Conservation (phyloP, 2,113 vertebrate genomes). For the Lota lota region DNA sequence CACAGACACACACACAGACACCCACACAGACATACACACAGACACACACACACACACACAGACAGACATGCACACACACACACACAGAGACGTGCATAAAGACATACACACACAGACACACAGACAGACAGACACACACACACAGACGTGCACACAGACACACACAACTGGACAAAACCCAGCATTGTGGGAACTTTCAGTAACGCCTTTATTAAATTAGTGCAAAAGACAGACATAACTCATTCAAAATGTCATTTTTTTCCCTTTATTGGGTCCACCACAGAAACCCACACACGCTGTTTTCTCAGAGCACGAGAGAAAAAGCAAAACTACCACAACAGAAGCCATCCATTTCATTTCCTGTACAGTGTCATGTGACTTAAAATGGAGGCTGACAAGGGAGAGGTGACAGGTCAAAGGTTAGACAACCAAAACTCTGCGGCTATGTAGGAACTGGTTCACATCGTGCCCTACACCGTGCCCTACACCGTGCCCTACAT, state of each 20-base stretch:
- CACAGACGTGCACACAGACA: no score
- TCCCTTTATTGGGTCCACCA: constrained; percentile 58
- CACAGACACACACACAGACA: no score
- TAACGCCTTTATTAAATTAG: constrained; percentile 85
- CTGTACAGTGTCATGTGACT: constrained; percentile 53
- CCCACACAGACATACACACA: no score
- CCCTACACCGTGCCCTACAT: no score
- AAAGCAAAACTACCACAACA: constrained; percentile 56
- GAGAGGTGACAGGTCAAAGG: no score
- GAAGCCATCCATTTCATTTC: constrained; percentile 55
- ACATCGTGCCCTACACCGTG: no score
- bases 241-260: constrained; percentile 78
- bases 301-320: constrained; percentile 53
- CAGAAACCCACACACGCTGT: constrained; percentile 52
- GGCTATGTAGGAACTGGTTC: no score
- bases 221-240: constrained; percentile 83
- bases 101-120: not conserved
- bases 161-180: not conserved
- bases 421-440: no score
- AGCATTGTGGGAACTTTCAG: constrained; percentile 66
- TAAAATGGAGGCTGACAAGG: constrained; percentile 17
- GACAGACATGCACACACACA: no score
- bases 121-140: not conserved
- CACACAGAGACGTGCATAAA: not conserved
- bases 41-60: no score